These are phyloP conservation scores for Morone chrysops DNA, from an alignment of 2,113 vertebrate species.

Conservation along the genomic window DNA sequence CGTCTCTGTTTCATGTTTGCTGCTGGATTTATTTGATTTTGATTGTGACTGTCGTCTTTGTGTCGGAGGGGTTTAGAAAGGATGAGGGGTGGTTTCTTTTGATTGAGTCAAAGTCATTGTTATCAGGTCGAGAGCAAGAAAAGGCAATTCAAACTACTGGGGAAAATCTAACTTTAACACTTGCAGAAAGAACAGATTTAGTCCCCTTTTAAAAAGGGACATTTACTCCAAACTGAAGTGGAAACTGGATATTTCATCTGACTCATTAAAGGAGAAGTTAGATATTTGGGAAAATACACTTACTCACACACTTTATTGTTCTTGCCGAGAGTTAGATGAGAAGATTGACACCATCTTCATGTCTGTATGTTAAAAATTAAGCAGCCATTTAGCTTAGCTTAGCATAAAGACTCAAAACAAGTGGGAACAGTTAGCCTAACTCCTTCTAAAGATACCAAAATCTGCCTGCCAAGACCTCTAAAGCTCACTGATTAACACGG, in stretches of 20 bases:
- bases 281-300: neutral
- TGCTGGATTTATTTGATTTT: conserved; percentile 49
- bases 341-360: neutral
- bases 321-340: neutral
- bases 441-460: neutral
- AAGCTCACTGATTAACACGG: neutral
- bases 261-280: neutral
- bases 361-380: neutral
- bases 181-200: neutral
- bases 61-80: neutral
- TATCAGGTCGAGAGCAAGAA: neutral
- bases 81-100: neutral
- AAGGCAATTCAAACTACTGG: neutral
- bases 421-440: neutral
- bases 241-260: neutral
- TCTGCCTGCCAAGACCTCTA: neutral
- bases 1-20: conserved; percentile 32
- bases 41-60: neutral
- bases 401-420: neutral
- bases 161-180: neutral
- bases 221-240: neutral
- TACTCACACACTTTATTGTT: no score
- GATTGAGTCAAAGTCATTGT: neutral
- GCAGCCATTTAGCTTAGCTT: neutral
- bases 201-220: neutral